Percentiles rank a stretch among this genome's conserved stretches.
Evolutionary conservation across 2,113 vertebrate genomes (phyloP).

Genomic region (Saccopteryx leptura): DNA sequence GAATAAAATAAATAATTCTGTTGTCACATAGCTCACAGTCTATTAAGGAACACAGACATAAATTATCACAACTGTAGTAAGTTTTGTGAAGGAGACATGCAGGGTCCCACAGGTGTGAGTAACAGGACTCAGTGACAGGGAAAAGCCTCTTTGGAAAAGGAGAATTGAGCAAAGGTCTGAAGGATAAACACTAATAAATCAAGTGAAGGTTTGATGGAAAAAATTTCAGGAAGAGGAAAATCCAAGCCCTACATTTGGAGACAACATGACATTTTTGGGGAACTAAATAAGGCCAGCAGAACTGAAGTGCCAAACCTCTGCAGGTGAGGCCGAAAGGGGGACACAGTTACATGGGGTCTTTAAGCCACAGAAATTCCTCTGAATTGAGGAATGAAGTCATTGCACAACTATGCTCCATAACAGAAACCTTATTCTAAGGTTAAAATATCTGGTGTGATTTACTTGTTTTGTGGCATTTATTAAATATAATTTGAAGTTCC

Average conservation of each 20-base stretch:
- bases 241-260: background rate
- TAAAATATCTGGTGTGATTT: background rate
- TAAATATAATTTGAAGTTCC: background rate
- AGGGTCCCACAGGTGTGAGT: background rate
- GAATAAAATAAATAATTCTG: background rate
- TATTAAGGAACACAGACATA: background rate
- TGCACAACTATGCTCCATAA: background rate
- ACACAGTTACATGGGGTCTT: background rate
- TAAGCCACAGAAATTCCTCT: background rate
- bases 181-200: background rate
- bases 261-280: background rate
- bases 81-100: background rate
- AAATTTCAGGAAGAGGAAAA: background rate
- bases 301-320: background rate
- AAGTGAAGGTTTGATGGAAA: background rate
- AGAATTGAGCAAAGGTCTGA: background rate
- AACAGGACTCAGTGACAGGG: background rate
- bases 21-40: background rate
- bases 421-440: background rate
- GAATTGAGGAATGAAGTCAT: background rate
- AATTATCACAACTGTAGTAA: background rate
- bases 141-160: background rate
- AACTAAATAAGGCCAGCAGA: background rate
- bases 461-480: constrained; percentile 17
- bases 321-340: background rate